Percentiles rank a stretch among this genome's conserved stretches.
Evolutionary conservation across 2,797 vertebrate species (phyloP).

Genomic region (Pipistrellus pipistrellus): DNA sequence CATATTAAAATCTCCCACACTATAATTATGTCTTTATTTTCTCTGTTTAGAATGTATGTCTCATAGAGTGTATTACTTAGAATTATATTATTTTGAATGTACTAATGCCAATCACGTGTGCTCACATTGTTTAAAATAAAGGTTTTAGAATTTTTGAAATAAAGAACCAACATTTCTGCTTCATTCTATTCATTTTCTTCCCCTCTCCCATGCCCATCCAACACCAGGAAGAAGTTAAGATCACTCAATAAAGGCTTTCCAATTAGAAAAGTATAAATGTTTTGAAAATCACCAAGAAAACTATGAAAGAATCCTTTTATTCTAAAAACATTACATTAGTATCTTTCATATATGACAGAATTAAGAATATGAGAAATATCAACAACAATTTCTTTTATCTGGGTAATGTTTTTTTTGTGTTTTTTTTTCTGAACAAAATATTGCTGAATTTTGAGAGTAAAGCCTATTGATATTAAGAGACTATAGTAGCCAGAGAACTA

Average conservation of each 20-base stretch:
- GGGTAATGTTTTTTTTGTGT: neutral
- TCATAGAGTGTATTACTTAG: conserved; percentile 9
- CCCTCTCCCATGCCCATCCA: neutral
- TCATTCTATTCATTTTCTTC: neutral
- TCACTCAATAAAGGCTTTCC: neutral
- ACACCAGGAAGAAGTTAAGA: neutral
- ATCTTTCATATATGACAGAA: neutral
- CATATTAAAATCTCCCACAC: neutral
- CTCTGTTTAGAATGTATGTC: neutral
- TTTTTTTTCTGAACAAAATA: neutral
- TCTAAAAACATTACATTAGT: neutral
- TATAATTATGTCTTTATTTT: conserved; percentile 22
- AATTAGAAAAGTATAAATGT: neutral
- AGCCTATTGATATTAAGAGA: neutral
- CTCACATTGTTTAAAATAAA: neutral
- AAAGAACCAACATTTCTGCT: neutral
- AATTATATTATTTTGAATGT: conserved; percentile 39
- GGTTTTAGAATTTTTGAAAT: conserved; percentile 11
- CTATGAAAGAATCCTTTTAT: neutral
- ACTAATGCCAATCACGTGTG: neutral
- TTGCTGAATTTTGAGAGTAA: neutral
- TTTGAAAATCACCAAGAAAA: neutral
- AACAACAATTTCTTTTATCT: neutral
- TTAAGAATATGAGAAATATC: neutral
- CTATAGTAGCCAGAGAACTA: neutral